These are phyloP conservation scores for Gallinago nigripennis DNA, from an alignment of 2,797 vertebrate species.

Conservation along the genomic window DNA sequence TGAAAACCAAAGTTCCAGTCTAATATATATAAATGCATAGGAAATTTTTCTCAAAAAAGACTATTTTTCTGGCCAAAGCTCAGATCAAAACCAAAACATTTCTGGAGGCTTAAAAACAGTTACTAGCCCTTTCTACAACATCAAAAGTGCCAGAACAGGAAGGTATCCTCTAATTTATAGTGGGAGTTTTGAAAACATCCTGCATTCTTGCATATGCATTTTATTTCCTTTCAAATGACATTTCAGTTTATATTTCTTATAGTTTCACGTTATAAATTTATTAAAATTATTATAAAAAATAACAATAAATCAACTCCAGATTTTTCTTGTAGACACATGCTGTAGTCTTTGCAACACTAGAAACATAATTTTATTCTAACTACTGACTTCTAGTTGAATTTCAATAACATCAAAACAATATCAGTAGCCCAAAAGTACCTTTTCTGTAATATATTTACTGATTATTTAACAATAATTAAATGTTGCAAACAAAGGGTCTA, in stretches of 20 bases:
- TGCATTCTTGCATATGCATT: background rate
- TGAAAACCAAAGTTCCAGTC: background rate
- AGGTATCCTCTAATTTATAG: background rate
- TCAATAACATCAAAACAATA: background rate
- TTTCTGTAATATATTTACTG: background rate
- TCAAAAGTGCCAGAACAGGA: background rate
- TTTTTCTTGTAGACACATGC: background rate
- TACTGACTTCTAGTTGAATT: background rate
- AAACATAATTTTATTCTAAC: background rate
- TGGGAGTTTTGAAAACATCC: background rate
- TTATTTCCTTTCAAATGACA: background rate
- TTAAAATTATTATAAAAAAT: background rate
- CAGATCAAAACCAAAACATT: background rate
- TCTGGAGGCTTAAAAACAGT: background rate
- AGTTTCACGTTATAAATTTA: background rate
- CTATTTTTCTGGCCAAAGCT: background rate
- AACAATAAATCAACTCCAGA: background rate
- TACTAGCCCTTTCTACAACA: background rate
- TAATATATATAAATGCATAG: background rate
- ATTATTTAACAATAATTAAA: background rate
- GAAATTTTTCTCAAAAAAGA: background rate
- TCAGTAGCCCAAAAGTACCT: background rate
- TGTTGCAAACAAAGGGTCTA: background rate
- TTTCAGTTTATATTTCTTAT: background rate
- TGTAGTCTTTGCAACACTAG: background rate